These are phyloP conservation scores for Philhelius pedissequus DNA, from an alignment of 2,888 invertebrate genomes.

Conservation along the genomic window DNA sequence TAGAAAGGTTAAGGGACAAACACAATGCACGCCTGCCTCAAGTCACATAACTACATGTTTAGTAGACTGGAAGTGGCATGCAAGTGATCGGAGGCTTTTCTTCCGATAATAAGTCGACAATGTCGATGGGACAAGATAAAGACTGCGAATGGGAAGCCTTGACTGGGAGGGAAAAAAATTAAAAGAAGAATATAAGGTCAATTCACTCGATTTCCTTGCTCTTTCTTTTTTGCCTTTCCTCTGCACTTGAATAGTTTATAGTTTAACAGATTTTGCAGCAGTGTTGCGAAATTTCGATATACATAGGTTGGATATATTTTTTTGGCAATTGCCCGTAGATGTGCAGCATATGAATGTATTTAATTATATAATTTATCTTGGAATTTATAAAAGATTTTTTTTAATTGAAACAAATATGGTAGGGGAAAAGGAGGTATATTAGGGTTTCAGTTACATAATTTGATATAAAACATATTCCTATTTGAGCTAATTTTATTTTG, in stretches of 20 bases:
- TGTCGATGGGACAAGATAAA: slow-evolving; percentile 1
- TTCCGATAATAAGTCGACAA: slow-evolving; percentile 18
- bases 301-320: background rate
- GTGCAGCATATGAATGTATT: background rate
- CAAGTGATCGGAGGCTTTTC: slow-evolving; percentile 16
- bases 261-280: background rate
- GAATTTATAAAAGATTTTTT: background rate
- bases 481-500: too few species aligned
- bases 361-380: background rate
- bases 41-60: slow-evolving; percentile 30
- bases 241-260: background rate
- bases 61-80: slow-evolving; percentile 5
- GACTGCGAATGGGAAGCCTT: background rate
- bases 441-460: background rate
- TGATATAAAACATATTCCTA: too few species aligned
- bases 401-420: background rate
- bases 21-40: slow-evolving; percentile 45
- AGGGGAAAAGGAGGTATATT: background rate
- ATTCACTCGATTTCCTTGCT: slow-evolving; percentile 23
- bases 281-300: background rate
- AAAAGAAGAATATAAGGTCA: slow-evolving; percentile 21
- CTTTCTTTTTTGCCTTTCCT: background rate
- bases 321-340: background rate
- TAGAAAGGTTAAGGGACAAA: slow-evolving; percentile 61
- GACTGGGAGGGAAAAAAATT: background rate